Evolutionary conservation across 2,888 invertebrate genomes (phyloP).

Genomic region (Cybosia mesomella): DNA sequence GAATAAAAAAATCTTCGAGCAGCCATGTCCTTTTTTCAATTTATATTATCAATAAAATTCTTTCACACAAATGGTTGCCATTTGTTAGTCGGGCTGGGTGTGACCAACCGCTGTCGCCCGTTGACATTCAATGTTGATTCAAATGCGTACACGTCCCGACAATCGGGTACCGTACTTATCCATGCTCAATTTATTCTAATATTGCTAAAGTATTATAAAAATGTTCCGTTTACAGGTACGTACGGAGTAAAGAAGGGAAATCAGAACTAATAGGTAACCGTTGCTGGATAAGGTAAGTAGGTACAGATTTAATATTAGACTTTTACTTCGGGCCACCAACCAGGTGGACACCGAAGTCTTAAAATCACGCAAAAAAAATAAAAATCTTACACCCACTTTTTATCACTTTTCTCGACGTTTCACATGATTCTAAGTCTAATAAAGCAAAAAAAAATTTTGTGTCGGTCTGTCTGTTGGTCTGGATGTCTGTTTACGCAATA

Average conservation of each 20-base stretch:
- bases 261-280: neutral
- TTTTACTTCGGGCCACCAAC: too few relatives aligned
- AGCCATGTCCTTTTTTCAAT: constrained; percentile 53
- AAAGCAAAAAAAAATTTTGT: too few relatives aligned
- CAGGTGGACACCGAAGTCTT: too few relatives aligned
- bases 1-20: constrained; percentile 8
- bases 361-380: too few relatives aligned
- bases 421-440: too few relatives aligned
- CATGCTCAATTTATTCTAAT: constrained; percentile 46
- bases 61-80: constrained; percentile 52
- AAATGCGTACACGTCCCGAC: constrained; percentile 51
- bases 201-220: constrained; percentile 38
- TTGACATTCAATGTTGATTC: constrained; percentile 56
- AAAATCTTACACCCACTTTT: too few relatives aligned
- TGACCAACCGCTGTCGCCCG: constrained; percentile 43
- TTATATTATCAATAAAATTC: constrained; percentile 59
- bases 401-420: too few relatives aligned
- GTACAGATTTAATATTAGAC: neutral
- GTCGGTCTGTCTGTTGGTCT: too few relatives aligned
- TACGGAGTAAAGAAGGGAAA: neutral
- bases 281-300: neutral
- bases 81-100: constrained; percentile 46
- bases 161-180: constrained; percentile 47
- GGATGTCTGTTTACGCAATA: too few relatives aligned
- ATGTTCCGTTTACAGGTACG: constrained; percentile 13